Percentiles rank a stretch among this genome's conserved stretches.
Conservation (phyloP, 2,797 vertebrate genomes). For the Cyclura pinguis region DNA sequence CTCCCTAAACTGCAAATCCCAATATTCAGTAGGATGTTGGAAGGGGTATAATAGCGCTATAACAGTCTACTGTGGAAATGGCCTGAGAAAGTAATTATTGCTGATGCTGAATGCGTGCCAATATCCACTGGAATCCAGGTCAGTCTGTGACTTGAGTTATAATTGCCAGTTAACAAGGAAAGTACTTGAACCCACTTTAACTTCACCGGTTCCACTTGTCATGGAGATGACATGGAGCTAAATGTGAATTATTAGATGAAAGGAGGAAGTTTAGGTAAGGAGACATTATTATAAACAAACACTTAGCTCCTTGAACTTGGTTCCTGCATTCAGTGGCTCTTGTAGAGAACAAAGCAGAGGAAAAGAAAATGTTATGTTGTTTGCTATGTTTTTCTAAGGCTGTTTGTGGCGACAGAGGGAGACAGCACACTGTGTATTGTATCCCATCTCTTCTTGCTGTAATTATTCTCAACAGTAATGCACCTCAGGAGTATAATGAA, state of each 20-base stretch:
- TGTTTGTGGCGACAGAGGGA: neutral
- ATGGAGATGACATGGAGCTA: neutral
- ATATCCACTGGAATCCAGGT: neutral
- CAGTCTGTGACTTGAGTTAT: neutral
- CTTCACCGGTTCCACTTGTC: neutral
- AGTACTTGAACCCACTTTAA: neutral
- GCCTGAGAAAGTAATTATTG: too few relatives aligned
- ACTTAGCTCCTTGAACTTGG: neutral
- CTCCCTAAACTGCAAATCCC: too few relatives aligned
- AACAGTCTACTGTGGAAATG: too few relatives aligned
- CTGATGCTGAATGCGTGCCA: neutral
- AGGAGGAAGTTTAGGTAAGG: neutral
- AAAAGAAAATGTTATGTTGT: neutral
- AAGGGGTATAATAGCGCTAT: too few relatives aligned
- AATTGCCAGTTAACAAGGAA: neutral
- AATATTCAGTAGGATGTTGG: too few relatives aligned
- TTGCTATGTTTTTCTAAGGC: neutral
- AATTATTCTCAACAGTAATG: neutral
- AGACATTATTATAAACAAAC: neutral
- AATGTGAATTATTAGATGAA: neutral
- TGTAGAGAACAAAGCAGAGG: neutral
- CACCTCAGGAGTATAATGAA: neutral
- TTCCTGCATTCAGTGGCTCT: neutral
- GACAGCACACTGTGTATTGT: neutral
- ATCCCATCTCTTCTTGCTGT: neutral